Conservation (phyloP, 2,888 invertebrate species). For the Lumbricus terrestris region DNA sequence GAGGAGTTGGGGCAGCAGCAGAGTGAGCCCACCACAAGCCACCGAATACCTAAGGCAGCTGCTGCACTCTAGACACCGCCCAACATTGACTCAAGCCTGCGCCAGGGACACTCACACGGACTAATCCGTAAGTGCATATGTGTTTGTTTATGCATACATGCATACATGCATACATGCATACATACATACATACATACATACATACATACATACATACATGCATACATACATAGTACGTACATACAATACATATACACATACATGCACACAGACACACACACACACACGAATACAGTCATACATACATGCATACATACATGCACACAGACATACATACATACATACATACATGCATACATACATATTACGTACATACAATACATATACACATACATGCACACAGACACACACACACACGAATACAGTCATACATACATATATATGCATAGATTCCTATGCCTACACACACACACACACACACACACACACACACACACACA, state of each 20-base stretch:
- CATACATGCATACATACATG: no score
- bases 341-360: no score
- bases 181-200: not conserved
- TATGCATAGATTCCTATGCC: not conserved
- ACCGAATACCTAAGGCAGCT: no score
- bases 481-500: not conserved
- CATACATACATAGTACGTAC: not conserved
- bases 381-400: not conserved
- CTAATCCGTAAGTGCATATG: not conserved
- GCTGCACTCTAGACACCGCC: not conserved
- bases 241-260: not conserved
- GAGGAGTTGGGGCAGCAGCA: not conserved
- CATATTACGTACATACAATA: no score
- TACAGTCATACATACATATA: not conserved
- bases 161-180: conserved; percentile 6
- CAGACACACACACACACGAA: not conserved
- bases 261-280: no score
- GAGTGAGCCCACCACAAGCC: not conserved
- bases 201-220: not conserved
- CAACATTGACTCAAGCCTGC: not conserved
- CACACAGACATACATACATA: not conserved
- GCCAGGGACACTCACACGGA: not conserved
- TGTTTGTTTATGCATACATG: conserved; percentile 10
- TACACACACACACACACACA: not conserved
- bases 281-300: no score